Base-by-base conservation (phyloP, 1,140 invertebrate species). In the Caenorhabditis briggsae region DNA sequence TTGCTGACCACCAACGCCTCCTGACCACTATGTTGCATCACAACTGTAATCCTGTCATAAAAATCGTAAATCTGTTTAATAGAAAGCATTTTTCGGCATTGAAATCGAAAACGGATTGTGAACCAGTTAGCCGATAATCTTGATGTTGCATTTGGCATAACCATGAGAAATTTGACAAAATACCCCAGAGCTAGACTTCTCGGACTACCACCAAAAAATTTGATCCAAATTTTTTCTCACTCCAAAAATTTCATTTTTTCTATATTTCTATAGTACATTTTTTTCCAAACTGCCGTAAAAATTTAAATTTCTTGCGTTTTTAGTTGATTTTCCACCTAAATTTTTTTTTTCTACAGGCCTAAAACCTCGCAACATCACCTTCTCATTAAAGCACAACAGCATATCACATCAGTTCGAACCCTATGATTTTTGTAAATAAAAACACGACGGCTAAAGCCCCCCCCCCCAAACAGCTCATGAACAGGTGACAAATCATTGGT, bases 91-190 rank as follows among this genome's bases (percentile, higher is more conserved):
- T 33, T 33, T 33, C 33, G 0, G 3, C 23, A 25, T 20, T 33
- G 59, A 61, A 61, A 61, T 20, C 59, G 23, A 61, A 53, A 53
- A 33, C n/a, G 8, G 59, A 61, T 33, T 33, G 33, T 33, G 1
- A 61, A 61, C 59, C 59, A 61, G 59, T 61, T 61, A 61, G 59
- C 23, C 20, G 23, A 25, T 61, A 61, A 61, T 61, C 59, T 61
- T 61, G 59, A 25, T 25, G 59, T 61, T 25, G 8, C 20, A 61
- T 61, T 11, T 61, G 59, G 23, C 9, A 25, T 18, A 9, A 1
- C 8, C 23, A 7, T 61, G 16, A 1, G 5, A n/a, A 58, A 33
- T 33, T 33, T 33, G 33, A 33, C 33, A 33, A 33, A 33, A 33
- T 33, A 33, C 33, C 33, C 33, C 14, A n/a, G 56, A 58, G 56